phyloP scores from a whole-genome alignment of 2,888 invertebrate species.

The Lasioglossum malachurum region DNA sequence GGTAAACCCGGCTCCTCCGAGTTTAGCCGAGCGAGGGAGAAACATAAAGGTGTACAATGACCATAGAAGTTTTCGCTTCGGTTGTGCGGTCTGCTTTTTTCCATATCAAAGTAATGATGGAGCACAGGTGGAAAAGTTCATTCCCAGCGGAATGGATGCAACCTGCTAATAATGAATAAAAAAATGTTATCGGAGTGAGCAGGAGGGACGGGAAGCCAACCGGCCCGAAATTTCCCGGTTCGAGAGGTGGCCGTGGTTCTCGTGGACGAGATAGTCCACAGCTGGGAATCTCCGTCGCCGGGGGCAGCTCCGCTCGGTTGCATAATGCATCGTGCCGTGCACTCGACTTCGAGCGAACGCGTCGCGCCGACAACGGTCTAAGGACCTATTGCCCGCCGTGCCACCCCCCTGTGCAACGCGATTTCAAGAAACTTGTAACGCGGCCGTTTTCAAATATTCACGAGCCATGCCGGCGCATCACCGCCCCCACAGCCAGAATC shows the following conservation, averaged over 20 bases:
- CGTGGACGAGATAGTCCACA: constrained; percentile 30
- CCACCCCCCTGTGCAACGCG: constrained; percentile 14
- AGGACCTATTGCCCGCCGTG: constrained; percentile 54
- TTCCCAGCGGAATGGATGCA: background rate
- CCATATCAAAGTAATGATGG: no score
- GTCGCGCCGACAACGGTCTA: constrained; percentile 54
- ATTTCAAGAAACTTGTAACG: constrained; percentile 56
- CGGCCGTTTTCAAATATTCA: constrained; percentile 55
- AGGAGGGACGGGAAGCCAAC: background rate
- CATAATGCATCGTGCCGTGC: constrained; percentile 61
- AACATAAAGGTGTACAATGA: no score
- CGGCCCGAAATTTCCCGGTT: constrained; percentile 30
- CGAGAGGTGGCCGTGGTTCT: background rate
- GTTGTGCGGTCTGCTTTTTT: no score
- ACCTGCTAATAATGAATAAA: background rate
- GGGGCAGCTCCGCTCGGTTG: constrained; percentile 42
- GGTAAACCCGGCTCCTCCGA: no score
- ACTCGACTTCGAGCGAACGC: constrained; percentile 57
- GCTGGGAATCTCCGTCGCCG: constrained; percentile 36
- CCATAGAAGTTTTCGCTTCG: no score
- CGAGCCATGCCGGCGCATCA: constrained; percentile 10
- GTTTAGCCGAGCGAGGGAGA: no score
- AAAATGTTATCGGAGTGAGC: constrained; percentile 18
- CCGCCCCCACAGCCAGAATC: constrained; percentile 34
- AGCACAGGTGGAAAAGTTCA: no score